Base-by-base conservation (phyloP, 2,888 invertebrate species). In the Noctua janthina region DNA sequence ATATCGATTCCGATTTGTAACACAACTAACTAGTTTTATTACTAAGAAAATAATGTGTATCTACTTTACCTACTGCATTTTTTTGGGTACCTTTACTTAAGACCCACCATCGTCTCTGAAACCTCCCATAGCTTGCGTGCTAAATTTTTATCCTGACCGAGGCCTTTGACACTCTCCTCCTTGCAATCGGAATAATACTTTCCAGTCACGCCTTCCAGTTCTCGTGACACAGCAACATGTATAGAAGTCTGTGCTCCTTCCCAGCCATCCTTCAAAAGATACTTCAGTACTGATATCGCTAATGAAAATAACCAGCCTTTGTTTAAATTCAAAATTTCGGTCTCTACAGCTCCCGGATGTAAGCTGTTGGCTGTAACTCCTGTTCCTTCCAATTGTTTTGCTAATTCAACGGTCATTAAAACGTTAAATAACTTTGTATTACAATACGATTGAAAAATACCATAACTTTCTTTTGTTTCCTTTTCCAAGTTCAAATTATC, bases 381-480 rank as follows among this genome's bases (percentile, higher is more conserved):
- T 3, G 98, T 97, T 5, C 97, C 98, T 91, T 98, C 97, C 74
- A 98, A 93, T 76, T 97, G 97, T 78, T 97, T 96, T 10, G 98
- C 98, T 83, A 99, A 94, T 94, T 99, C 98, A 51, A 97, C 93
- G 0, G 98, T 97, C 91, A 98, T 98, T 79, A 98, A 97, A 83
- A 98, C 97, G 90, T 98, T 98, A 71, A 98, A 98, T 87, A 98
- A 97, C 92, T 98, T 98, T 0, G 98, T 98, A 0, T 98, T 97
- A 88, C 56, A 39, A 72, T 94, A 94, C 7, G 91, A 85, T 62
- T 82, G 76, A 49, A 29, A 23, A 23, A 51, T 3, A 69, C 77
- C 86, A 49, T 89, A 92, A 0, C 91, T 84, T 2, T 89, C 81
- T 43, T 87, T 77, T 13, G 88, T 90, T 85, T 91, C 89, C 68